A percentile compares a stretch with the other conserved stretches of the same genome.
Evolutionary conservation across 37 sponge, comb jelly and placozoan genomes (phyloP).

Genomic region (Geodia barretti): DNA sequence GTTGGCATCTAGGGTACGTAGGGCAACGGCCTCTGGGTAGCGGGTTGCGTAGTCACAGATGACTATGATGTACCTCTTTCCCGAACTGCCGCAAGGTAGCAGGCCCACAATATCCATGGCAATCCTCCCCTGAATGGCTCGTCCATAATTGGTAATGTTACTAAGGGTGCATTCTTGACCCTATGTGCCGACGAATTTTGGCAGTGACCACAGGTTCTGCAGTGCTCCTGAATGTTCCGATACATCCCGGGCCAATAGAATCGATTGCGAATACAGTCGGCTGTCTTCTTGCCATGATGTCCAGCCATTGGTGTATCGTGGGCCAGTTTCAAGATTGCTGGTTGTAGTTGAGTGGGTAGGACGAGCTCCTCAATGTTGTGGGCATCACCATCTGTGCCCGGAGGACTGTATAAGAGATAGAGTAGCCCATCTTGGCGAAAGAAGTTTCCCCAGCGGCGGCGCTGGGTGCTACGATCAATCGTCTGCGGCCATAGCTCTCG

Average conservation of each 20-base stretch:
- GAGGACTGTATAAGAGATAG: not conserved
- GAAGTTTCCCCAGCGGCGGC: conserved; percentile 12
- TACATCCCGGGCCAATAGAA: conserved; percentile 61
- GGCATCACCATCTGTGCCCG: not conserved
- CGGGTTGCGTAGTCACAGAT: conserved; percentile 68
- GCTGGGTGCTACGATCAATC: not conserved
- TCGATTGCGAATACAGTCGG: conserved; percentile 32
- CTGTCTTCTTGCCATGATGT: conserved; percentile 65
- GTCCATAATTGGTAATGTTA: conserved; percentile 50
- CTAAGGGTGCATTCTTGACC: conserved; percentile 38
- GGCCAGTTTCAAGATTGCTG: conserved; percentile 41
- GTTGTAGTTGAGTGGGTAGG: conserved; percentile 27
- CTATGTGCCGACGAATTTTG: conserved; percentile 23
- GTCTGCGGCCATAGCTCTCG: not conserved
- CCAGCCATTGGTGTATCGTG: conserved; percentile 50
- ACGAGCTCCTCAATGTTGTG: conserved; percentile 45
- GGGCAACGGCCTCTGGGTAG: conserved; percentile 61
- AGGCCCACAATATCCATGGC: conserved; percentile 76
- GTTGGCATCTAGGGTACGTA: conserved; percentile 38
- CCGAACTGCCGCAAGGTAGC: conserved; percentile 24
- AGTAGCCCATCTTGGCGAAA: conserved; percentile 32
- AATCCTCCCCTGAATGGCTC: conserved; percentile 60
- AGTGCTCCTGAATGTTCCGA: conserved; percentile 38
- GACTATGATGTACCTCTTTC: conserved; percentile 48
- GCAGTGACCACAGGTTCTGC: conserved; percentile 39